phyloP scores from a whole-genome alignment of 2,888 invertebrate genomes.

The Cabera pusaria region DNA sequence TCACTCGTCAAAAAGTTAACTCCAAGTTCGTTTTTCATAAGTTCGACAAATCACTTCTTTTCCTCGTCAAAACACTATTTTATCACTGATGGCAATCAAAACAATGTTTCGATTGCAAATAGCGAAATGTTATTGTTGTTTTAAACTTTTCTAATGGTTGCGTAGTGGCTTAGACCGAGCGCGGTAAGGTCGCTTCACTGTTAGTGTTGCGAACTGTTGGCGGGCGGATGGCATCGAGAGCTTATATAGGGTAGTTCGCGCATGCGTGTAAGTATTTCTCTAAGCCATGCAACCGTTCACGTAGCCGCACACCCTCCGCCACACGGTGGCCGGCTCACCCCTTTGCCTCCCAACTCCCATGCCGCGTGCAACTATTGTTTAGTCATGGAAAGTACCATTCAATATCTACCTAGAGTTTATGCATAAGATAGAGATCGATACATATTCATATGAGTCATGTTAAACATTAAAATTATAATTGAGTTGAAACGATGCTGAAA shows the following conservation, averaged over 20 bases:
- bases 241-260: slow-evolving; percentile 56
- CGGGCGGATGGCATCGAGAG: slow-evolving; percentile 35
- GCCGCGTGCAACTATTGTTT: slow-evolving; percentile 16
- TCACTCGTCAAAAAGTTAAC: slow-evolving; percentile 60
- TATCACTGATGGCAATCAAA: slow-evolving; percentile 22
- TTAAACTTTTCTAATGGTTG: slow-evolving; percentile 61
- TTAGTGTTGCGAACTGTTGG: slow-evolving; percentile 58
- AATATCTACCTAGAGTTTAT: too few species aligned
- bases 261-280: slow-evolving; percentile 53
- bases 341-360: slow-evolving; percentile 16
- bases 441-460: too few species aligned
- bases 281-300: slow-evolving; percentile 46
- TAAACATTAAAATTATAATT: too few species aligned
- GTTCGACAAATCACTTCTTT: slow-evolving; percentile 47
- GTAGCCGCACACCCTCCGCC: slow-evolving; percentile 42
- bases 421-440: too few species aligned
- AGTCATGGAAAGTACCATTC: too few species aligned
- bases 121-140: slow-evolving; percentile 39
- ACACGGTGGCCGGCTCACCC: slow-evolving; percentile 22
- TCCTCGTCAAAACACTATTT: slow-evolving; percentile 31
- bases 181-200: slow-evolving; percentile 51
- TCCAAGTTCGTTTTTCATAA: slow-evolving; percentile 71
- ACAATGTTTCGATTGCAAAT: slow-evolving; percentile 30
- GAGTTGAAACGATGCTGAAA: too few species aligned
- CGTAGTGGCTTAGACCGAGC: slow-evolving; percentile 34